Conservation (phyloP, 2,797 vertebrate species). For the Helostoma temminkii region DNA sequence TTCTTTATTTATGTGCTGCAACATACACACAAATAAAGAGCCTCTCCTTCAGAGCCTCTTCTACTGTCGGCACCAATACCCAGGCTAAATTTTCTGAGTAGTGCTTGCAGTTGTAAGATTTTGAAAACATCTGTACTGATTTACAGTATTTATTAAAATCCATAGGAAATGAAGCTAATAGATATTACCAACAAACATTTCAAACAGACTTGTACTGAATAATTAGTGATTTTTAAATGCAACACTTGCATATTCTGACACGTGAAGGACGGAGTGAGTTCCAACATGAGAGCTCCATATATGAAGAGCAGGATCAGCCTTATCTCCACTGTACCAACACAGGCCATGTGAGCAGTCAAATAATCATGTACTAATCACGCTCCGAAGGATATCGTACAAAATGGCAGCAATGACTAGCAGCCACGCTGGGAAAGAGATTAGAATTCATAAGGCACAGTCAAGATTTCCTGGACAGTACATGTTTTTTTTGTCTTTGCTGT, state of each 20-base stretch:
- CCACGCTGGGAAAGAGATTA: constrained; percentile 38
- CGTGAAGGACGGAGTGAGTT: constrained; percentile 9
- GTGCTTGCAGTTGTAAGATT: neutral
- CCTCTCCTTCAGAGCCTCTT: too few relatives aligned
- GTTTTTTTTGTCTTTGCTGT: constrained; percentile 23
- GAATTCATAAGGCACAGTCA: constrained; percentile 32
- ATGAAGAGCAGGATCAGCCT: constrained; percentile 27
- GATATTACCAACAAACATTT: neutral
- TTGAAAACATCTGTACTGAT: neutral
- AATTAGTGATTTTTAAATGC: constrained; percentile 3
- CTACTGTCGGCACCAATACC: neutral
- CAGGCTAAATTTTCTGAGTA: neutral
- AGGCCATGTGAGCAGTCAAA: constrained; percentile 47
- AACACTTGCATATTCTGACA: constrained; percentile 20
- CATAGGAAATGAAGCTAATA: too few relatives aligned
- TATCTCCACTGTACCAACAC: constrained; percentile 18
- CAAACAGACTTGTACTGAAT: constrained; percentile 8
- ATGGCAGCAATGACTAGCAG: constrained; percentile 48
- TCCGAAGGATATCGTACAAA: constrained; percentile 50
- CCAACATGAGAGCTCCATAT: constrained; percentile 14
- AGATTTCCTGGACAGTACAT: constrained; percentile 59
- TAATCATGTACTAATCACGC: constrained; percentile 42
- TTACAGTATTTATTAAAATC: constrained; percentile 4
- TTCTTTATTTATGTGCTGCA: neutral
- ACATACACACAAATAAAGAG: neutral